phyloP scores from a whole-genome alignment of 2,113 vertebrate genomes.

The Pipa parva region DNA sequence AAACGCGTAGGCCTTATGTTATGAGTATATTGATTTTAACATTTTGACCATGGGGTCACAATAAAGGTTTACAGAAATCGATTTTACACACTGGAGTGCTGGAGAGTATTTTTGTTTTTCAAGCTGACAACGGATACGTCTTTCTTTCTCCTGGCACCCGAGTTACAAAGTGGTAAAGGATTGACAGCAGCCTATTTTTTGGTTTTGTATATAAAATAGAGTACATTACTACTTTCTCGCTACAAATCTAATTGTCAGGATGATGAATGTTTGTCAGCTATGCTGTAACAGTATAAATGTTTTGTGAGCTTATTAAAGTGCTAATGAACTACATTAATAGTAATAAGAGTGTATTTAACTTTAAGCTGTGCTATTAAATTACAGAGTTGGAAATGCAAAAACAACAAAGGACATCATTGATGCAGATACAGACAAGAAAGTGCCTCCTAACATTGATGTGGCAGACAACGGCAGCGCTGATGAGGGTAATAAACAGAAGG shows the following conservation, averaged over 20 bases:
- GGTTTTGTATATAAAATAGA: conserved; percentile 17
- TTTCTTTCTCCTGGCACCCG: no score
- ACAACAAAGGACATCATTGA: conserved; percentile 46
- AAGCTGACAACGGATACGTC: neutral
- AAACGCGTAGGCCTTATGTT: no score
- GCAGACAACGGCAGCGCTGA: conserved; percentile 23
- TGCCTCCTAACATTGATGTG: conserved; percentile 46
- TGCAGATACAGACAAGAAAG: conserved; percentile 49
- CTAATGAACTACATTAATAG: conserved; percentile 32
- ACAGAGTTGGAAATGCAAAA: conserved; percentile 71
- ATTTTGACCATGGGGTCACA: no score
- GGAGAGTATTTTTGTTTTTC: neutral
- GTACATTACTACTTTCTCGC: conserved; percentile 38
- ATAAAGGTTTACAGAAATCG: no score
- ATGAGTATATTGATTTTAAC: no score
- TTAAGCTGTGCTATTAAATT: conserved; percentile 48
- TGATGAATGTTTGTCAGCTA: conserved; percentile 22
- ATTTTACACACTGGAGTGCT: no score
- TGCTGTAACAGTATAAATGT: conserved; percentile 34
- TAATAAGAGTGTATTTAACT: conserved; percentile 18
- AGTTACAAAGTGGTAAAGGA: no score
- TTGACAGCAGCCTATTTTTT: no score
- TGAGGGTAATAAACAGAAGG: conserved; percentile 28
- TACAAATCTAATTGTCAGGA: conserved; percentile 45
- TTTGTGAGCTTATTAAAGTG: conserved; percentile 27